Percentiles rank a stretch among this genome's conserved stretches.
Evolutionary conservation across 2,113 vertebrate species (phyloP).

Genomic region (Percopsis transmontana): DNA sequence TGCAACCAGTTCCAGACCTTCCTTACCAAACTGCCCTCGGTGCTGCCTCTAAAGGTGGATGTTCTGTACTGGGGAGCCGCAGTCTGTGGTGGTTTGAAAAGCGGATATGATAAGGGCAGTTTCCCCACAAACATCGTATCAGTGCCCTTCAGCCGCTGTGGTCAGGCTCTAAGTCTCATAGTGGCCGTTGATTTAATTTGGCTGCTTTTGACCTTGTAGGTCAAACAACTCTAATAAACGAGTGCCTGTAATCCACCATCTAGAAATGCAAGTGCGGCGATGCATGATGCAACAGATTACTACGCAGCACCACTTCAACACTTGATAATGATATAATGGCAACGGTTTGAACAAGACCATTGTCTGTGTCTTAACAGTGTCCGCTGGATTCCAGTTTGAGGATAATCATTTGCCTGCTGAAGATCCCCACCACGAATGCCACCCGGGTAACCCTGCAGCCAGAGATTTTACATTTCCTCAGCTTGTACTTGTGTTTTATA

Average conservation of each 20-base stretch:
- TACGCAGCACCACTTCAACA: neutral
- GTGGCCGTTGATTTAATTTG: constrained; percentile 59
- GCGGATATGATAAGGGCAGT: constrained; percentile 62
- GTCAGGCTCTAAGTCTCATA: constrained; percentile 40
- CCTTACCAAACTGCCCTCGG: constrained; percentile 92
- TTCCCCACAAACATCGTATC: constrained; percentile 35
- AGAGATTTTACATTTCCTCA: neutral
- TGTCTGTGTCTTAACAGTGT: constrained; percentile 77
- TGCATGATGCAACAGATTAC: neutral
- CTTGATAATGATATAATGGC: neutral
- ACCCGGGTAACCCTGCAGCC: constrained; percentile 84
- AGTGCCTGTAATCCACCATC: constrained; percentile 7
- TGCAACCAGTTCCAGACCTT: constrained; percentile 99
- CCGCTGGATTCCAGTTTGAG: constrained; percentile 95
- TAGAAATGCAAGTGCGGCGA: constrained; percentile 12
- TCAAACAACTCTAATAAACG: constrained; percentile 37
- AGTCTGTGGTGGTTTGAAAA: constrained; percentile 60
- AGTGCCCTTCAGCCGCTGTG: constrained; percentile 44
- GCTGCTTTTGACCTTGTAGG: constrained; percentile 57
- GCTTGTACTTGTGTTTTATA: neutral
- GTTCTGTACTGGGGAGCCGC: constrained; percentile 37
- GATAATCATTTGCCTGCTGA: constrained; percentile 97
- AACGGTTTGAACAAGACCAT: neutral
- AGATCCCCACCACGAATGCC: constrained; percentile 94
- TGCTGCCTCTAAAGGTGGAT: constrained; percentile 95